Evolutionary conservation across 2,888 invertebrate genomes (phyloP), one percentile per base, ranked within the genome.

Genomic region (Standfussiana lucernea): DNA sequence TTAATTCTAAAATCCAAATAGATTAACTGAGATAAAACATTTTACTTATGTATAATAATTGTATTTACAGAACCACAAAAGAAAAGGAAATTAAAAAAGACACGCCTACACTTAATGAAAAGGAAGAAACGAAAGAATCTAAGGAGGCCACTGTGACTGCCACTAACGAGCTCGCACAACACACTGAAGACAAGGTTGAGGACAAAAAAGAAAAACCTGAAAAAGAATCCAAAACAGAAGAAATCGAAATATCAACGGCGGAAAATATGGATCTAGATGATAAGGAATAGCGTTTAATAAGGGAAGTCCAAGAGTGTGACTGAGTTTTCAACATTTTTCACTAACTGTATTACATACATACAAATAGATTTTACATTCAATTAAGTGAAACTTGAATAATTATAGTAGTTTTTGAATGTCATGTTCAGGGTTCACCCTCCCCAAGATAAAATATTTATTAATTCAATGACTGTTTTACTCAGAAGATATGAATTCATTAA

Each of bases 191-290:
- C 3, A 72, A 71, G 64, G 53, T 40, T 21, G 80, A 77, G 24
- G 71, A 64, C 35, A 72, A 72, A 7, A 76, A 71, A 50, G 68
- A 69, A n/a, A 80, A 75, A 42, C 0, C 70, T 21, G 83, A 67
- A 73, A 82, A 59, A 76, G 86, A 61, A 50, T 72, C 56, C 21
- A 89, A 91, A 80, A 83, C 81, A 3, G 85, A 87, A 45, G 89
- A 89, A 65, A 85, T 69, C 66, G 94, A 94, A 62, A 90, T 89
- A 32, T 88, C 88, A n/a, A 86, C 89, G 2, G 81, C 93, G 2
- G 94, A 93, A 70, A 93, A 92, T 75, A 95, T 95, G 94, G 94
- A 95, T 28, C 82, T 95, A 77, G 94, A 94, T 75, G 94, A 94
- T 82, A 94, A 93, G 87, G 92, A 94, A 91, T 94, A 92, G 83